Evolutionary conservation across 1,140 invertebrate species (phyloP).

Genomic region (Aphelinus atriplicis): DNA sequence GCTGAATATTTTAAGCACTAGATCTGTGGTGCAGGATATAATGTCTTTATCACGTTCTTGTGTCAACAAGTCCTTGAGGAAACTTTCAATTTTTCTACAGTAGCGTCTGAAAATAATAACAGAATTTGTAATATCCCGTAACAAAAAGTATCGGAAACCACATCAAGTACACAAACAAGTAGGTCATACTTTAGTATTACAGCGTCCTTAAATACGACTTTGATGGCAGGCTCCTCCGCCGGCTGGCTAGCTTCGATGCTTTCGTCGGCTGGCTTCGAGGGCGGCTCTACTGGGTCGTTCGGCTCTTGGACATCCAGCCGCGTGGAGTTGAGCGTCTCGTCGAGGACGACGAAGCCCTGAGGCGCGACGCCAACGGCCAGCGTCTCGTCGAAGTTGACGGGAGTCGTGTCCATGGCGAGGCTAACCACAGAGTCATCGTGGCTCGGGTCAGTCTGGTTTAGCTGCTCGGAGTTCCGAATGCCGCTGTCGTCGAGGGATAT

Average conservation of each 20-base stretch:
- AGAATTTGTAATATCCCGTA: no score
- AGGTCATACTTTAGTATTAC: slow-evolving; percentile 47
- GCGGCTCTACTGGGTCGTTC: slow-evolving; percentile 7
- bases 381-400: slow-evolving; percentile 44
- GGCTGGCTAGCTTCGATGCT: not conserved
- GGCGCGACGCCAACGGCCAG: slow-evolving; percentile 49
- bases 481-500: no score
- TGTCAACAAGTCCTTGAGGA: slow-evolving; percentile 47
- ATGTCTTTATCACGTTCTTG: slow-evolving; percentile 40
- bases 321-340: slow-evolving; percentile 37
- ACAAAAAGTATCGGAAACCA: slow-evolving; percentile 4
- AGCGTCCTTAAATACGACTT: slow-evolving; percentile 55
- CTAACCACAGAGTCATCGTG: no score
- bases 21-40: slow-evolving; percentile 36
- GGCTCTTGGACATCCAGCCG: no score
- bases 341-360: slow-evolving; percentile 48
- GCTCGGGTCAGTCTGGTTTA: no score
- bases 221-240: slow-evolving; percentile 42
- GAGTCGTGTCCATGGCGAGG: slow-evolving; percentile 5
- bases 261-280: not conserved
- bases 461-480: no score
- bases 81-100: slow-evolving; percentile 50
- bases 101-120: slow-evolving; percentile 50
- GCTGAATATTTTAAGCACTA: slow-evolving; percentile 55
- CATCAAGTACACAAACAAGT: not conserved